A percentile compares a stretch with the other conserved stretches of the same genome.
Evolutionary conservation across 2,797 vertebrate species (phyloP).

Genomic region (Pseudochirops corinnae): DNA sequence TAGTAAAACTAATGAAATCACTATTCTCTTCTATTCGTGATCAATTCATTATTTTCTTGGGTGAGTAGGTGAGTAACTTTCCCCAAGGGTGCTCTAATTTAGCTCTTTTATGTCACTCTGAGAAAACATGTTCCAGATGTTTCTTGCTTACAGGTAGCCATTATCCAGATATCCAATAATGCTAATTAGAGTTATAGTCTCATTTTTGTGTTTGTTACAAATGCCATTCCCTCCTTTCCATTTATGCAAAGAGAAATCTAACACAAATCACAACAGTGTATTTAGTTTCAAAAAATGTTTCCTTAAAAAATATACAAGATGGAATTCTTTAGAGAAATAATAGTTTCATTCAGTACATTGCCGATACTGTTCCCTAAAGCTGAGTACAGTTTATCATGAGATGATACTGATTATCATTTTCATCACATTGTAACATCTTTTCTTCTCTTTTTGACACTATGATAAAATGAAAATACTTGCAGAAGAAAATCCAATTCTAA

Average conservation of each 20-base stretch:
- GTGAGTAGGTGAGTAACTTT: background rate
- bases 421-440: background rate
- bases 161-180: background rate
- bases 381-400: background rate
- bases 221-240: background rate
- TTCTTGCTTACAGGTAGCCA: background rate
- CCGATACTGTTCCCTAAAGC: background rate
- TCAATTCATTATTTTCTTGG: background rate
- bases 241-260: background rate
- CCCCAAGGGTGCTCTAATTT: background rate
- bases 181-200: background rate
- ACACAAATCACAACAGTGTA: background rate
- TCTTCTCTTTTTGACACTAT: background rate
- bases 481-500: constrained; percentile 2
- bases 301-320: background rate
- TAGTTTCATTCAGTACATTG: background rate
- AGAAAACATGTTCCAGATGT: background rate
- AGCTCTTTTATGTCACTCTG: background rate
- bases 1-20: background rate
- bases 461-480: constrained; percentile 8
- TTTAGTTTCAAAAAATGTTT: background rate
- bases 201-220: background rate
- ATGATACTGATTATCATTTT: background rate
- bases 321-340: background rate
- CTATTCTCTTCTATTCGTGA: background rate